Base-by-base conservation (phyloP, 2,797 vertebrate genomes). In the Thaleichthys pacificus region DNA sequence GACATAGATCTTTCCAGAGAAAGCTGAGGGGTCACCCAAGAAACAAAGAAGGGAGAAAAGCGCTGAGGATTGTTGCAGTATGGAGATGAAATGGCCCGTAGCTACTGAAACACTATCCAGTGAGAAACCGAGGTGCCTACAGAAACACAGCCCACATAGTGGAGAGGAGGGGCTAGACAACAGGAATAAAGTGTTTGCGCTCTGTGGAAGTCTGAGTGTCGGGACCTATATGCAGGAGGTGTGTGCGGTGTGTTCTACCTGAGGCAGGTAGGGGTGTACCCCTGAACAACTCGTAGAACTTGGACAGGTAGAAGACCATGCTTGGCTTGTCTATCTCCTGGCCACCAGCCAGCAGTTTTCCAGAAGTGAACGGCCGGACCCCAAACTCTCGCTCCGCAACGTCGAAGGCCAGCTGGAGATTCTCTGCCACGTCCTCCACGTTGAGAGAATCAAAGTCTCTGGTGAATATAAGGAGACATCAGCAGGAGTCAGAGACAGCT, bases 271-370 rank as follows among this genome's bases (percentile, higher is more conserved):
- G 89, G 12, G 95, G 95, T 0, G 95, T 90, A 62, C 96, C 95
- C 15, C 95, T 89, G 92, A 99, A 98, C 70, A 98, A 94, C 86
- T 99, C 97, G 0, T 99, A 99, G 85, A 97, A 96, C 80, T 95
- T 98, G 84, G 97, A 98, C 80, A 99, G 94, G 89, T 98, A 99
- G 80, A 92, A 85, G 76, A 91, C 93, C 94, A 98, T 96, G 84
- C 84, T 92, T 81, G 93, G 95, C 84, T 96, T 97, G 87, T 99
- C 95, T 0, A 94, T 94, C 83, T 95, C 95, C 74, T 89, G 85
- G 0, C 86, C 88, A 0, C 82, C 91, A 0, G 89, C 93, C 89
- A 96, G 90, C 87, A 98, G 96, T 83, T 92, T 91, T 62, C 87
- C 95, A 0, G 95, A 95, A 60, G 90, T 92, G 82, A 98, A 90